These are phyloP conservation scores for Oxygymnocypris stewartii DNA, from an alignment of 2,113 vertebrate species.

Conservation along the genomic window DNA sequence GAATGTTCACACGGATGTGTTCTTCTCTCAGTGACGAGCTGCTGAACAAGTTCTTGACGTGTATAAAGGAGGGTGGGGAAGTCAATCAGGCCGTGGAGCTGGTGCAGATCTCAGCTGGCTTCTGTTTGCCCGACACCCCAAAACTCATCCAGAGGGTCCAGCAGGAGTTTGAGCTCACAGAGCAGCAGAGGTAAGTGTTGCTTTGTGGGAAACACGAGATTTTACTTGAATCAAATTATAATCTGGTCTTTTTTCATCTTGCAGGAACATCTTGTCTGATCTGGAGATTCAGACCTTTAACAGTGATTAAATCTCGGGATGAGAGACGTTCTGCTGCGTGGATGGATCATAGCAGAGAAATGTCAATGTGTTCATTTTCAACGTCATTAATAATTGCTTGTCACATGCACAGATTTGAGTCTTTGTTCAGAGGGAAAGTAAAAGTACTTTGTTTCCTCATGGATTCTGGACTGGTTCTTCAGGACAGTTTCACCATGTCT, in stretches of 20 bases:
- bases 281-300: slow-evolving; percentile 57
- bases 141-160: slow-evolving; percentile 65
- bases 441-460: background rate
- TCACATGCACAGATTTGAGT: background rate
- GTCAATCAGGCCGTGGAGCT: slow-evolving; percentile 78
- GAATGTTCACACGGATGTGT: background rate
- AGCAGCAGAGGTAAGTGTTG: slow-evolving; percentile 80
- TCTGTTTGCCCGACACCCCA: slow-evolving; percentile 74
- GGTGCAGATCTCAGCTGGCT: slow-evolving; percentile 79
- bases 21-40: slow-evolving; percentile 71
- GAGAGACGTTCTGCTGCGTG: background rate
- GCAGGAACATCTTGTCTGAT: slow-evolving; percentile 64
- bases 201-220: background rate
- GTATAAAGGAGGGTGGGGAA: slow-evolving; percentile 60
- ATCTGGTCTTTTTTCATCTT: background rate
- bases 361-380: background rate
- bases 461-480: no score
- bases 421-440: background rate
- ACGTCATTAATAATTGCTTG: background rate
- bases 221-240: background rate
- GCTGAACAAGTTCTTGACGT: slow-evolving; percentile 78
- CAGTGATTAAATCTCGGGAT: slow-evolving; percentile 52
- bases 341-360: background rate
- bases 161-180: slow-evolving; percentile 74
- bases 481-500: no score